Percentiles rank a stretch among this genome's conserved stretches.
Conservation (phyloP, 1,140 invertebrate genomes). For the Drosophila sturtevanti region DNA sequence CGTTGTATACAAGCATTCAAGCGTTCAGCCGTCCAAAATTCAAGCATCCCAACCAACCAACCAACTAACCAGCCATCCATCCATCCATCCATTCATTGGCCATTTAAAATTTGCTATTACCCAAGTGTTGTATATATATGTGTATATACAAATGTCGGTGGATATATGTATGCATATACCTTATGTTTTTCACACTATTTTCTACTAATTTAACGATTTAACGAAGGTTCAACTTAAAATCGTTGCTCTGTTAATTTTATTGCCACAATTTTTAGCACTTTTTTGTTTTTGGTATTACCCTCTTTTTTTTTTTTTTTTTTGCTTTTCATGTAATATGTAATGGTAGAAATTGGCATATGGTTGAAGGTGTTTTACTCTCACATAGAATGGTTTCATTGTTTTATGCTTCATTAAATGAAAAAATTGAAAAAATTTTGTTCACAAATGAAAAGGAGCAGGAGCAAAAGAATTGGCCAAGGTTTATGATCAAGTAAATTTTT, state of each 20-base stretch:
- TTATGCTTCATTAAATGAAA: conserved; percentile 39
- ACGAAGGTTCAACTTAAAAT: conserved; percentile 47
- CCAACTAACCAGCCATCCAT: background rate
- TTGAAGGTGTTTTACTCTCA: conserved; percentile 20
- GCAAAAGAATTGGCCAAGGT: background rate
- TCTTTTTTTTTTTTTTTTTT: conserved; percentile 38
- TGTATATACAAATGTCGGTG: background rate
- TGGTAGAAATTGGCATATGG: conserved; percentile 58
- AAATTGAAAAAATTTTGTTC: conserved; percentile 20
- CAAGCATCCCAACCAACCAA: too few species aligned
- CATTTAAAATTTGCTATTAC: conserved; percentile 71
- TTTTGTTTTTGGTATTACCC: conserved; percentile 28
- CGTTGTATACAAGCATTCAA: conserved; percentile 52
- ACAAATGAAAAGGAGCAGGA: background rate
- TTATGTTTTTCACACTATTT: conserved; percentile 73
- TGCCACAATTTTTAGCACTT: conserved; percentile 72
- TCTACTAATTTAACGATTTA: conserved; percentile 79
- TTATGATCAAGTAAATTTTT: background rate
- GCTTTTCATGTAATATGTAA: conserved; percentile 17
- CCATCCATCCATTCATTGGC: conserved; percentile 56
- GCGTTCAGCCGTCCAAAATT: conserved; percentile 29
- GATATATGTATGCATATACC: background rate
- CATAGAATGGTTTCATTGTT: conserved; percentile 14
- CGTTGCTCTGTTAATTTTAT: conserved; percentile 55
- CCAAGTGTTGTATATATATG: background rate